These are phyloP conservation scores for Philopedon plagiatum DNA, from an alignment of 2,888 invertebrate species.

Conservation along the genomic window DNA sequence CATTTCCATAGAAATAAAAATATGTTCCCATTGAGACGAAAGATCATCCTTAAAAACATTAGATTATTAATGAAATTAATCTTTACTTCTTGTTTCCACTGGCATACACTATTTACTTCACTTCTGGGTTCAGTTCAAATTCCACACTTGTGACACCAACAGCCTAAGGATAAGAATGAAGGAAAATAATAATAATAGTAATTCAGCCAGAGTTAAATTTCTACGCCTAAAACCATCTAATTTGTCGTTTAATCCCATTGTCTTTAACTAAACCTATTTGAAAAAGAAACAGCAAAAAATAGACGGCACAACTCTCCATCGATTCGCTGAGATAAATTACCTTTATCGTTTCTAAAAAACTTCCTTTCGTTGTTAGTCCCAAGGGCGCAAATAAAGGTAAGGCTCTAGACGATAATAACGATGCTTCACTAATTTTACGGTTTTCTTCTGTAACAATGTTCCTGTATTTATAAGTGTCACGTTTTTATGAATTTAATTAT, in stretches of 20 bases:
- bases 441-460: background rate
- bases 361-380: background rate
- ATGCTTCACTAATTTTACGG: background rate
- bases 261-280: background rate
- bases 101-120: too few relatives aligned
- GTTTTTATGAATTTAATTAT: background rate
- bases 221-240: background rate
- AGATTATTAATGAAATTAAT: too few relatives aligned
- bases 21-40: too few relatives aligned
- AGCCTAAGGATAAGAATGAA: too few relatives aligned
- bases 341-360: background rate
- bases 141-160: too few relatives aligned
- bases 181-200: too few relatives aligned
- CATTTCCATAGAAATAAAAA: too few relatives aligned
- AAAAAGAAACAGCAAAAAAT: constrained; percentile 2
- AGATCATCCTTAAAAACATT: too few relatives aligned
- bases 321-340: constrained; percentile 12
- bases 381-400: constrained; percentile 6
- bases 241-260: background rate
- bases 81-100: too few relatives aligned
- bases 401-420: background rate
- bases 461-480: background rate
- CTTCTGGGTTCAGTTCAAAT: too few relatives aligned
- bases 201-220: too few relatives aligned
- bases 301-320: background rate